phyloP scores from a whole-genome alignment of 1,140 invertebrate species.

The Medauroidea extradentata region DNA sequence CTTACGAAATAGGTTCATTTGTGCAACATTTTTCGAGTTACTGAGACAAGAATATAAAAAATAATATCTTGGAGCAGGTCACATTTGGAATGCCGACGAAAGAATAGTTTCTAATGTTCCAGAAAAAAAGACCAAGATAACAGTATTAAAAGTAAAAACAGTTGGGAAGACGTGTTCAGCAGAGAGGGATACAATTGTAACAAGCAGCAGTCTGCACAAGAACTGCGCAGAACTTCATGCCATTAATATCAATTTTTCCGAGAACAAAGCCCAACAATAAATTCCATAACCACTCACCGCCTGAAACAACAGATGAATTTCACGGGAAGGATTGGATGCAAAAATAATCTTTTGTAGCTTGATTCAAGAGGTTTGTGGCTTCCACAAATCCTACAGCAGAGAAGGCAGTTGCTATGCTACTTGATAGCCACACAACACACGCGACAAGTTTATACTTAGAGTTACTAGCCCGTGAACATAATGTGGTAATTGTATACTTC shows the following conservation, averaged over 20 bases:
- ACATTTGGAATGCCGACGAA: conserved; percentile 40
- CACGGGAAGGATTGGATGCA: conserved; percentile 36
- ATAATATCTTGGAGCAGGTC: conserved; percentile 2
- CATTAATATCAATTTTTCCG: conserved; percentile 37
- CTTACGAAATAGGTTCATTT: conserved; percentile 36
- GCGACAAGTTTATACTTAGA: conserved; percentile 39
- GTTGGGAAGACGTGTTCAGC: conserved; percentile 26
- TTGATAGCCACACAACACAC: conserved; percentile 39
- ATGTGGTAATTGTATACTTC: conserved; percentile 35
- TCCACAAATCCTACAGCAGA: conserved; percentile 19
- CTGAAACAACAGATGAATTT: conserved; percentile 25
- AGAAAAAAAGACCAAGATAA: conserved; percentile 28
- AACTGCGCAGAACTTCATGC: conserved; percentile 29
- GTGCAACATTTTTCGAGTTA: too few species aligned
- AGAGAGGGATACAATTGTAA: conserved; percentile 35
- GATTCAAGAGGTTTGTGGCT: conserved; percentile 36
- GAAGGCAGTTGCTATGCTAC: conserved; percentile 32
- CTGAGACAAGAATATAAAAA: conserved; percentile 12
- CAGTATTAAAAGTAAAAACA: conserved; percentile 30
- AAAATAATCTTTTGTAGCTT: conserved; percentile 34
- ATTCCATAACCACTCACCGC: conserved; percentile 20
- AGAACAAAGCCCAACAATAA: conserved; percentile 22
- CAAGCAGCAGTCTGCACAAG: conserved; percentile 34
- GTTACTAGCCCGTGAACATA: conserved; percentile 32
- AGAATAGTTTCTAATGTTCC: conserved; percentile 32